These are phyloP conservation scores for Synanthedon formicaeformis DNA, from an alignment of 2,888 invertebrate species.

Conservation along the genomic window DNA sequence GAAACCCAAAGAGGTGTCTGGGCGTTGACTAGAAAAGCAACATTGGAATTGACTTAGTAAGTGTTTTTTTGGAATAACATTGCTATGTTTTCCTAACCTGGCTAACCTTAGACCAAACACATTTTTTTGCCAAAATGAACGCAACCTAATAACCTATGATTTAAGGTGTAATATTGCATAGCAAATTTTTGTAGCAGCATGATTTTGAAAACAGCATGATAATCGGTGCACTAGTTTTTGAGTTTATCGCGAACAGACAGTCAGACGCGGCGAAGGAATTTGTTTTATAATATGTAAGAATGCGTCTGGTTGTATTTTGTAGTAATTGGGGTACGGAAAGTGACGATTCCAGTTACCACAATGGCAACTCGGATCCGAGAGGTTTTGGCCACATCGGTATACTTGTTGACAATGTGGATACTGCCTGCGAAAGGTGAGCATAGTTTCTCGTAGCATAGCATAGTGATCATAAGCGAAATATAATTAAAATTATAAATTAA, in stretches of 20 bases:
- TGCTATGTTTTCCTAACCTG: not conserved
- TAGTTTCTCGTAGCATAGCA: not conserved
- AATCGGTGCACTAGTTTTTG: too few species aligned
- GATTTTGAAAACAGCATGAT: too few species aligned
- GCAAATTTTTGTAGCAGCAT: too few species aligned
- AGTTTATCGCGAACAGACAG: too few species aligned
- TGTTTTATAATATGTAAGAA: too few species aligned
- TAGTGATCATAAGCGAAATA: too few species aligned
- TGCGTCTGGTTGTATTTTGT: constrained; percentile 6
- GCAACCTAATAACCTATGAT: too few species aligned
- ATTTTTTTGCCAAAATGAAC: too few species aligned
- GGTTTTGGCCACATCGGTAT: constrained; percentile 96
- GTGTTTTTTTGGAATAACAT: constrained; percentile 21
- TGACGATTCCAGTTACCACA: constrained; percentile 86
- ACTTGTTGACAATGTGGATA: constrained; percentile 88
- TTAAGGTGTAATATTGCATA: too few species aligned
- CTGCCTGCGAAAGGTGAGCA: constrained; percentile 81
- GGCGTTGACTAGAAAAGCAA: constrained; percentile 87
- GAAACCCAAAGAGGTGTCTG: constrained; percentile 77
- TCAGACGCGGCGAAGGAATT: too few species aligned
- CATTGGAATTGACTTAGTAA: constrained; percentile 93
- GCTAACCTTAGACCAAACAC: too few species aligned
- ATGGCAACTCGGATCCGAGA: constrained; percentile 89
- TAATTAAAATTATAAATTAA: too few species aligned
- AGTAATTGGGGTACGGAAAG: constrained; percentile 97